These are phyloP conservation scores for Steinernema hermaphroditum DNA, from an alignment of 2,888 invertebrate species.

Conservation along the genomic window DNA sequence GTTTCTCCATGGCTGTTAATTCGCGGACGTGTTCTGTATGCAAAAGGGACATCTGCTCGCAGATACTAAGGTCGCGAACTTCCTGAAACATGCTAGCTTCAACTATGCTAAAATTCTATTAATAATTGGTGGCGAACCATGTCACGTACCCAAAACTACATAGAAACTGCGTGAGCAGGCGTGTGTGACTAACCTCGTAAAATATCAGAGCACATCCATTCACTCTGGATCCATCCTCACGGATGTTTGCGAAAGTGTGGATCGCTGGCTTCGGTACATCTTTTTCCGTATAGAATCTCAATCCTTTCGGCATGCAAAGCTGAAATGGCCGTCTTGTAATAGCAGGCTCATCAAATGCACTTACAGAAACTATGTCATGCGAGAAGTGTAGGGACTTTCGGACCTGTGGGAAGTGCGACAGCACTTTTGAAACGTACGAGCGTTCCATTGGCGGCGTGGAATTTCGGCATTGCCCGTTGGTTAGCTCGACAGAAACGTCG, in stretches of 20 bases:
- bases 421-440: conserved; percentile 87
- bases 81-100: too few relatives aligned
- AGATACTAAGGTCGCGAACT: conserved; percentile 86
- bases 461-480: conserved; percentile 30
- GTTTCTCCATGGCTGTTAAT: conserved; percentile 44
- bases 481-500: conserved; percentile 43
- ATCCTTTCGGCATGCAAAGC: conserved; percentile 90
- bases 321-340: conserved; percentile 69
- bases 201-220: conserved; percentile 93
- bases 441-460: conserved; percentile 85
- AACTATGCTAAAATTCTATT: background rate
- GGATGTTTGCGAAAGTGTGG: conserved; percentile 94
- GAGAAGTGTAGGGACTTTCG: conserved; percentile 71
- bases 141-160: too few relatives aligned
- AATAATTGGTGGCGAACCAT: background rate
- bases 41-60: conserved; percentile 91
- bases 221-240: conserved; percentile 90
- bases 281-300: conserved; percentile 91
- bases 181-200: conserved; percentile 78
- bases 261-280: conserved; percentile 74
- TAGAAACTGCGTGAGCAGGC: too few relatives aligned
- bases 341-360: conserved; percentile 46
- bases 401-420: conserved; percentile 93
- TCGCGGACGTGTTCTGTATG: conserved; percentile 74
- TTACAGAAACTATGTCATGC: conserved; percentile 91